These are phyloP conservation scores for Coregonus sp. DNA, from an alignment of 2,797 vertebrate genomes.

Conservation along the genomic window DNA sequence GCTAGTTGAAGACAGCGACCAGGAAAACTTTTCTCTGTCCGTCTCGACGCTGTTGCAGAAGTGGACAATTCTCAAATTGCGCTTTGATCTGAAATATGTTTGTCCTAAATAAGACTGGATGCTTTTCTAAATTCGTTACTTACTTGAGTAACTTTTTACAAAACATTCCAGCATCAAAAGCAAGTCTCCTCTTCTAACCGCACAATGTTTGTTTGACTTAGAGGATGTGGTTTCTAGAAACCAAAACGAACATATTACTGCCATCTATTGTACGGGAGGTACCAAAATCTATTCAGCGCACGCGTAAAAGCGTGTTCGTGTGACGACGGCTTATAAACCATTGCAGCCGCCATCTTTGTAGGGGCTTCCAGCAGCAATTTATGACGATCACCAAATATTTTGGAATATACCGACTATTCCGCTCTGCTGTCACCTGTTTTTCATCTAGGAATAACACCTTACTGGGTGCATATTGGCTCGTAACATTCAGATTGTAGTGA, in stretches of 20 bases:
- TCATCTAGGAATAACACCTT: no score
- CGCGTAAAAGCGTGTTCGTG: not conserved
- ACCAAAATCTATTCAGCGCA: not conserved
- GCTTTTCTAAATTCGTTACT: not conserved
- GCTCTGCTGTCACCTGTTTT: not conserved
- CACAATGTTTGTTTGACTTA: not conserved
- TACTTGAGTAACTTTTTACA: not conserved
- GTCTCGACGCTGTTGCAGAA: not conserved
- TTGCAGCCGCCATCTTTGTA: constrained; percentile 51
- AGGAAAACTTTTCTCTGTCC: not conserved
- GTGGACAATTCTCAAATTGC: not conserved
- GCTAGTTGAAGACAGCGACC: not conserved
- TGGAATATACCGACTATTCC: not conserved
- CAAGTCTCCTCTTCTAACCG: not conserved
- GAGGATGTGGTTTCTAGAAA: not conserved
- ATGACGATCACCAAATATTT: no score
- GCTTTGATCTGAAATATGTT: no score
- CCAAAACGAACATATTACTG: not conserved
- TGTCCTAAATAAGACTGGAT: no score
- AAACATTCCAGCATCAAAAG: not conserved
- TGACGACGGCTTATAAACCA: constrained; percentile 3
- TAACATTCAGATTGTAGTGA: not conserved
- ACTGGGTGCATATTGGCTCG: not conserved
- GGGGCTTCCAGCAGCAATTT: constrained; percentile 20
- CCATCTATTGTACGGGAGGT: not conserved